Percentiles rank a stretch among this genome's conserved stretches.
Evolutionary conservation across 1,140 invertebrate genomes (phyloP).

Genomic region (Triops longicaudatus): DNA sequence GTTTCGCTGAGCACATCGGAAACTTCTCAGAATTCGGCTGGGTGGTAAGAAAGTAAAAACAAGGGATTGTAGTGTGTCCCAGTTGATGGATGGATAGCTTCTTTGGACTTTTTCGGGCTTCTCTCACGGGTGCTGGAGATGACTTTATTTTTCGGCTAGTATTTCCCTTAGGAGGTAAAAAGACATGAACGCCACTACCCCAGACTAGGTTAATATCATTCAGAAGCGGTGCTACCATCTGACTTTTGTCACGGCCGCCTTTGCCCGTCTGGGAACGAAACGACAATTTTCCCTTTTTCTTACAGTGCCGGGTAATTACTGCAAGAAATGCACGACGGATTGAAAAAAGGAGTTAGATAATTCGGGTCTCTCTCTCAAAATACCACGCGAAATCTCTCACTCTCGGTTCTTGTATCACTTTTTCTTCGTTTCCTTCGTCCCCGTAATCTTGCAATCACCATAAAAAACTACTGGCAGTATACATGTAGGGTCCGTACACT

Average conservation of each 20-base stretch:
- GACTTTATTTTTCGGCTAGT: too few relatives aligned
- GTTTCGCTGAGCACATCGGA: too few relatives aligned
- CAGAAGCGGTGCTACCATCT: background rate
- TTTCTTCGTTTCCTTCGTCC: background rate
- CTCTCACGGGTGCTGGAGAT: background rate
- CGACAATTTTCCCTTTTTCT: background rate
- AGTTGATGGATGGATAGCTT: background rate
- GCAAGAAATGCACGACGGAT: background rate
- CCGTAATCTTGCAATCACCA: background rate
- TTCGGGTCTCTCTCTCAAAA: background rate
- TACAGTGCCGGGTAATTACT: background rate
- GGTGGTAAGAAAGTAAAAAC: too few relatives aligned
- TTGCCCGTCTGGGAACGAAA: too few relatives aligned
- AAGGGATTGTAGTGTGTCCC: too few relatives aligned
- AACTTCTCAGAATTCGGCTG: too few relatives aligned
- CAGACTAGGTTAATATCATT: background rate
- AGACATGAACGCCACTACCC: background rate
- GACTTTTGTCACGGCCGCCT: background rate
- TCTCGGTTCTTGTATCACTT: background rate
- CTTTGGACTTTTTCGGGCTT: constrained; percentile 17
- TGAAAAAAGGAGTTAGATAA: background rate
- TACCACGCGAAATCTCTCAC: background rate
- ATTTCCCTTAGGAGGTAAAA: too few relatives aligned
- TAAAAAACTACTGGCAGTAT: background rate
- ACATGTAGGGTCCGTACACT: background rate